Evolutionary conservation across 1,140 invertebrate species (phyloP), one percentile per base, ranked within the genome.

Genomic region (Mactra quadrangularis): DNA sequence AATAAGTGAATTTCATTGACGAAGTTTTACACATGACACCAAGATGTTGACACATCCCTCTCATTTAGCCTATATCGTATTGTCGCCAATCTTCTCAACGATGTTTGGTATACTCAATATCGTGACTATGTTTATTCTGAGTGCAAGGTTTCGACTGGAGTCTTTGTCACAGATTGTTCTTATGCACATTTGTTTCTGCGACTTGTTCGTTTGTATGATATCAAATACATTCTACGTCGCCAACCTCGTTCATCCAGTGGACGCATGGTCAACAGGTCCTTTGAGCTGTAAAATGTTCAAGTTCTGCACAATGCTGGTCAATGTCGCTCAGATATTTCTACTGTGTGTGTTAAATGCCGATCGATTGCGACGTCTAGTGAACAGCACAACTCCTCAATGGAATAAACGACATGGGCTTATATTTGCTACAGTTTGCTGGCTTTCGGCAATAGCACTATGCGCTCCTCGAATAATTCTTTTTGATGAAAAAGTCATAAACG

Each of bases 131-230:
- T 81, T 41, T 31, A 50, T 81, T 1, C 71, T 81, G 35, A 45
- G n/a, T 33, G 29, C 22, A 9, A 19, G 35, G 22, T 62, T 81
- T 19, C 64, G 62, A 0, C 64, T 81, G 4, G 11, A 64, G 19
- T 45, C 52, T 13, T 41, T 81, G 1, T n/a, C 64, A 7, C 25
- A 71, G 9, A 71, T 71, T 22, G 29, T 71, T 19, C 71, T 81
- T 11, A 25, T 81, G 25, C 71, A 81, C 41, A 70, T 81, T 6
- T 81, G 78, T 22, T 22, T 25, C 6, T 81, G 78, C 22, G 78
- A 81, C 38, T 55, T 81, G 25, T 81, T 81, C 19, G 78, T 81
- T 11, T 81, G 66, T 52, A 6, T 60, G 25, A 22, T 71, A n/a
- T 81, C 78, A 0, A 81, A 81, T 38, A 60, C 66, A 11, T 81